Evolutionary conservation across 1,140 invertebrate genomes (phyloP).

Genomic region (Thaumetopoea pityocampa): DNA sequence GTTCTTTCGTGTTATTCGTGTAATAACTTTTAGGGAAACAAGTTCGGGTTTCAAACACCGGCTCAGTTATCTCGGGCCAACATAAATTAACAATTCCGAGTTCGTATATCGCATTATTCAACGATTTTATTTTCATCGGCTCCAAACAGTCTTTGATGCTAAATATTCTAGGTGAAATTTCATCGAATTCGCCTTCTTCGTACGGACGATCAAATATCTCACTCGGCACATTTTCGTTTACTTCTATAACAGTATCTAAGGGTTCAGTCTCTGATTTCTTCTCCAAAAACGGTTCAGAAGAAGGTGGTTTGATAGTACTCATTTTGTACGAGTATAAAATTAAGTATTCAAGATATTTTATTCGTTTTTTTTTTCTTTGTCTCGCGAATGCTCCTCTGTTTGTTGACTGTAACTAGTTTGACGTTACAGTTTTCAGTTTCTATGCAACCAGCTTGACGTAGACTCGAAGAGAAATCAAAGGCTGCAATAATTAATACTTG

Average conservation of each 20-base stretch:
- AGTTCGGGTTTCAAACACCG: conserved; percentile 71
- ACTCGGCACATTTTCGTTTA: conserved; percentile 48
- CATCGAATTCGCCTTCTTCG: conserved; percentile 46
- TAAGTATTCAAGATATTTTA: background rate
- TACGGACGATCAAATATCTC: conserved; percentile 45
- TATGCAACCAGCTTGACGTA: conserved; percentile 28
- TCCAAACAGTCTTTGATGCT: conserved; percentile 41
- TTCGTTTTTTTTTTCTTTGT: background rate
- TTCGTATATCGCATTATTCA: conserved; percentile 66
- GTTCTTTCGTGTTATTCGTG: conserved; percentile 86
- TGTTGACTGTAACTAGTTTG: conserved; percentile 9
- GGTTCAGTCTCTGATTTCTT: conserved; percentile 40
- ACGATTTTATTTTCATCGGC: conserved; percentile 42
- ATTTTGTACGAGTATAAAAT: conserved; percentile 19
- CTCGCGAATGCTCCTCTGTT: background rate
- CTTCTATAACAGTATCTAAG: conserved; percentile 56
- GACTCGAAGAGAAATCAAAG: too few relatives aligned
- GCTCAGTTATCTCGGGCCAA: conserved; percentile 67
- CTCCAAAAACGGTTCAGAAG: conserved; percentile 36
- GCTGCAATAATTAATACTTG: background rate
- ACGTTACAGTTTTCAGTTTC: conserved; percentile 34
- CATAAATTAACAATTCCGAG: conserved; percentile 59
- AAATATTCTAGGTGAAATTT: conserved; percentile 57
- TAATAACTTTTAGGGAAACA: conserved; percentile 84
- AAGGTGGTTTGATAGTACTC: conserved; percentile 28